Evolutionary conservation across 2,797 vertebrate genomes (phyloP), one percentile per base, ranked within the genome.

Genomic region (Acropternis orthonyx): DNA sequence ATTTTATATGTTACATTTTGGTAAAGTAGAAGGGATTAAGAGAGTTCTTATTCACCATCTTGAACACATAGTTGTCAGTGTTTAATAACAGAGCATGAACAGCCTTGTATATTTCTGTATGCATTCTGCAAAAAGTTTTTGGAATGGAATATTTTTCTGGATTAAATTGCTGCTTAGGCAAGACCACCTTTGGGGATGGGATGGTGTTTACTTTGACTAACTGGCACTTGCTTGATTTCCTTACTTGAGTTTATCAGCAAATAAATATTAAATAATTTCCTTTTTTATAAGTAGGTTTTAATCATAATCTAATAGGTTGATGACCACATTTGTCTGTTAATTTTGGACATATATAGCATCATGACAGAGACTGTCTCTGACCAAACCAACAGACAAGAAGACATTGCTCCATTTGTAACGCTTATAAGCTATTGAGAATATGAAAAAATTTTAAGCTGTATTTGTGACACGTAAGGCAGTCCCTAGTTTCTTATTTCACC

Each of bases 401-500:
- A 12, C 32, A 8, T 15, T 36, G 3, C 6, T 65, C 4, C 14
- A 20, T 68, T 78, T 0, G 0, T 56, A 67, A 27, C 16, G 12
- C 28, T 41, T 72, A 3, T 19, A 41, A 30, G 13, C 32, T 74
- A 14, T 27, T 52, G 7, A 51, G n/a, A 66, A 66, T 13, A 56
- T 26, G 34, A 43, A 88, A 43, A 1, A 30, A 52, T 66, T 74
- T 55, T 32, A 56, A 71, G 10, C 7, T 48, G 8, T 28, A 12
- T 20, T 37, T 58, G 34, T 69, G 30, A 82, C 23, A 6, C 34
- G 32, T 43, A 34, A 78, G 21, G 18, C n/a, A 44, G 15, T 56
- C 7, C 5, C 12, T 65, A 17, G 30, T 91, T 74, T 36, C 39
- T 69, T 66, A 34, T 66, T 91, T 78, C 34, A 56, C 18, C 2